phyloP scores from a whole-genome alignment of 2,113 vertebrate genomes.

The Zapus hudsonius region DNA sequence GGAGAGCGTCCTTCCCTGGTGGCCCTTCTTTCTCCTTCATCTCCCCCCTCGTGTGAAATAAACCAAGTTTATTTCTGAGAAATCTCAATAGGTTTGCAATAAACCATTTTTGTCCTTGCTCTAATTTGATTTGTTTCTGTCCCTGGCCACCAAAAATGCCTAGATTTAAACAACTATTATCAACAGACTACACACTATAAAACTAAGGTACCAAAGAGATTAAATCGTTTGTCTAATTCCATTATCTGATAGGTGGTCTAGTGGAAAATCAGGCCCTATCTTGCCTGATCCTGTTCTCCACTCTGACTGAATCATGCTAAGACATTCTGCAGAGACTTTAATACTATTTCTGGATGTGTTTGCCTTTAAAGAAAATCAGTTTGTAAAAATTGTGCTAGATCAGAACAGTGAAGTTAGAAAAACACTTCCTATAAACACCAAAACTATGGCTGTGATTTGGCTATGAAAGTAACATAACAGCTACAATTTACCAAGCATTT shows the following conservation, averaged over 20 bases:
- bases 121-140: conserved; percentile 19
- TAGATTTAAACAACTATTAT: conserved; percentile 35
- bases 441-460: not conserved
- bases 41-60: not conserved
- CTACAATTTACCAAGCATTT: not conserved
- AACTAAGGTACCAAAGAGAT: not conserved
- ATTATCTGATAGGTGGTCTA: not conserved
- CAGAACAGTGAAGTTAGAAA: not conserved
- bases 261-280: not conserved
- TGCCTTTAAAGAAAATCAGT: conserved; percentile 23
- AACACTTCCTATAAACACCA: not conserved
- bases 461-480: not conserved
- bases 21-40: not conserved
- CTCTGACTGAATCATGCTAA: not conserved
- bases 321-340: conserved; percentile 28
- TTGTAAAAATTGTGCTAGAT: not conserved
- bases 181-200: conserved; percentile 24
- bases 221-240: not conserved
- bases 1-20: not conserved
- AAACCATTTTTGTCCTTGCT: conserved; percentile 1
- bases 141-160: not conserved
- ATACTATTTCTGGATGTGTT: not conserved
- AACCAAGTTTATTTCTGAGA: not conserved
- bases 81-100: not conserved
- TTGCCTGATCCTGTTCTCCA: not conserved